Percentiles rank a stretch among this genome's conserved stretches.
These are phyloP conservation scores for Zapornia atra DNA, from an alignment of 2,113 vertebrate species.

Conservation along the genomic window DNA sequence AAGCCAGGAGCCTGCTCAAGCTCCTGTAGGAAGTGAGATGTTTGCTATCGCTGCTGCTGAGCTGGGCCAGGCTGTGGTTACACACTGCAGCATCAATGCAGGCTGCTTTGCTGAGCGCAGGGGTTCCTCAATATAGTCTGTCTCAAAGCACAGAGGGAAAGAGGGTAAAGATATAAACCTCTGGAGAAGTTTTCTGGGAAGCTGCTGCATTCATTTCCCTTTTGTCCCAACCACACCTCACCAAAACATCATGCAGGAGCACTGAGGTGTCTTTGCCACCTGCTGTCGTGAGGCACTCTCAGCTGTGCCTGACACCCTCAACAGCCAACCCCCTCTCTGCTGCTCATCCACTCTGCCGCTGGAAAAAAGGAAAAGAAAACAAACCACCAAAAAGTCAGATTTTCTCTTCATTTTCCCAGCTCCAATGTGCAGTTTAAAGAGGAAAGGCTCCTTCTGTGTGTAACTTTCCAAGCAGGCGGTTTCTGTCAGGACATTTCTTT, in stretches of 20 bases:
- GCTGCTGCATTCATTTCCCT: not conserved
- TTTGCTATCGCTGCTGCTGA: not conserved
- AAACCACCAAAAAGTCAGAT: not conserved
- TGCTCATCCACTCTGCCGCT: not conserved
- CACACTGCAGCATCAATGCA: rapidly evolving
- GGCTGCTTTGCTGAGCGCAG: not conserved
- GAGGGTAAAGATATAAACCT: not conserved
- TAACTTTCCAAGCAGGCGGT: not conserved
- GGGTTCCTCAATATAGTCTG: not conserved
- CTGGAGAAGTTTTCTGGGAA: not conserved
- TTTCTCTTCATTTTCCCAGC: not conserved
- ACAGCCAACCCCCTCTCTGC: not conserved
- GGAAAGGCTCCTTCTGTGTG: not conserved
- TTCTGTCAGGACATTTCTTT: not conserved
- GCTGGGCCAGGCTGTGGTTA: not conserved
- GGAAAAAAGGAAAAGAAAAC: not conserved
- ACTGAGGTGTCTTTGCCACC: not conserved
- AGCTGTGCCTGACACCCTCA: too few relatives aligned
- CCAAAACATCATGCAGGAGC: not conserved
- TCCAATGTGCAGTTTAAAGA: not conserved
- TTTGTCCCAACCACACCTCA: not conserved
- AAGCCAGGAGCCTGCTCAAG: not conserved
- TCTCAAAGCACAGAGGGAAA: not conserved
- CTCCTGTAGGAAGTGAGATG: not conserved
- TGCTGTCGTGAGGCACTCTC: not conserved